Conservation (phyloP, 1,140 invertebrate genomes). For the Subanguina moxae region DNA sequence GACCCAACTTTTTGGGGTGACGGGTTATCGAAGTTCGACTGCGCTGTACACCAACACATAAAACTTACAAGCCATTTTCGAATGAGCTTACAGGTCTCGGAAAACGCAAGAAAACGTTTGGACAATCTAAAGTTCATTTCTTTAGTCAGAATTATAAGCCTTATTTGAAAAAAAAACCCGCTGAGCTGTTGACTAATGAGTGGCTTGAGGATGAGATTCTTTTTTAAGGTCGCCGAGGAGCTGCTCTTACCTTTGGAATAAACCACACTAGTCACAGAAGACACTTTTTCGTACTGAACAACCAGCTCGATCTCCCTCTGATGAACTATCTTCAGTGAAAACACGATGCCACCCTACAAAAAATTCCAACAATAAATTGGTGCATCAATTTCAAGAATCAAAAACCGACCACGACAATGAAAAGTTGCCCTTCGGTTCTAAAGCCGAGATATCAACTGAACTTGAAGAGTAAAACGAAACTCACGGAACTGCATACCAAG, state of each 20-base stretch:
- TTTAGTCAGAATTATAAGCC: not conserved
- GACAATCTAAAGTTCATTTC: not conserved
- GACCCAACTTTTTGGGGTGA: no score
- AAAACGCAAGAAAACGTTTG: not conserved
- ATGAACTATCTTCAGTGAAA: constrained; percentile 1
- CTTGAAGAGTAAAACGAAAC: not conserved
- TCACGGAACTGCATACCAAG: not conserved
- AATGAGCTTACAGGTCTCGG: not conserved
- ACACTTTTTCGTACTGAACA: not conserved
- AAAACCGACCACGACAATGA: constrained; percentile 1
- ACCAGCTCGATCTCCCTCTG: not conserved
- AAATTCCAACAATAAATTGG: not conserved
- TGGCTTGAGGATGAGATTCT: constrained; percentile 2
- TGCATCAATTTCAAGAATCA: not conserved
- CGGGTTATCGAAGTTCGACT: no score
- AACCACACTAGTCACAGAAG: not conserved
- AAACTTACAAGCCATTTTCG: constrained; percentile 7
- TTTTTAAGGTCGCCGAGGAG: not conserved
- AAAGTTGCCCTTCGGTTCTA: not conserved
- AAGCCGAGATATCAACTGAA: not conserved
- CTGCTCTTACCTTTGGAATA: not conserved
- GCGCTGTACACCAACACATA: no score
- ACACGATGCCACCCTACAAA: constrained; percentile 5
- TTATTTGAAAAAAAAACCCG: constrained; percentile 6
- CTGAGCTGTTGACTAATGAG: constrained; percentile 5